Percentiles rank a stretch among this genome's conserved stretches.
Evolutionary conservation across 2,888 invertebrate genomes (phyloP).

Genomic region (Cryptus viduatorius): DNA sequence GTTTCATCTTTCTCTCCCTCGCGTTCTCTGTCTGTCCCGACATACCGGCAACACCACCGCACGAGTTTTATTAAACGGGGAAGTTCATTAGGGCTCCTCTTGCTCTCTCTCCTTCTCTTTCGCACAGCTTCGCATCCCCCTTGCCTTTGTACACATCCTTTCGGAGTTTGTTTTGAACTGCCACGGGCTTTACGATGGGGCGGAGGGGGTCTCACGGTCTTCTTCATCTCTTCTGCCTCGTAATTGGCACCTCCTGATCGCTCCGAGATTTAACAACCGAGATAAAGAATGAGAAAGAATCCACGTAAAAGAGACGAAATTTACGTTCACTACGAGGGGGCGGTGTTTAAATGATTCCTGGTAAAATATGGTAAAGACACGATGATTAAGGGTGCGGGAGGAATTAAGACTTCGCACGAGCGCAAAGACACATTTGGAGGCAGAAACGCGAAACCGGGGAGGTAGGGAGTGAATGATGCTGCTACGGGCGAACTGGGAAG

Average conservation of each 20-base stretch:
- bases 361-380: conserved; percentile 74
- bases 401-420: conserved; percentile 49
- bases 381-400: conserved; percentile 76
- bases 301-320: background rate
- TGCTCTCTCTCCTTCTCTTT: conserved; percentile 6
- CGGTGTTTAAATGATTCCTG: conserved; percentile 33
- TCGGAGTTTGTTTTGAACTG: conserved; percentile 78
- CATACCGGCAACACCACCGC: conserved; percentile 58
- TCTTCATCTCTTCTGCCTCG: conserved; percentile 49
- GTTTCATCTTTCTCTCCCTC: conserved; percentile 18
- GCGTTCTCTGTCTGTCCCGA: background rate
- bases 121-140: conserved; percentile 14
- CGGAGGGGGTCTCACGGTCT: conserved; percentile 42
- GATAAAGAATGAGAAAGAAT: conserved; percentile 17
- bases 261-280: conserved; percentile 39
- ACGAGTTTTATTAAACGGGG: conserved; percentile 81
- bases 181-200: conserved; percentile 66
- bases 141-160: conserved; percentile 71
- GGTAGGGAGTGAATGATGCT: conserved; percentile 30
- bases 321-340: background rate
- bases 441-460: background rate
- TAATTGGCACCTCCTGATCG: conserved; percentile 55
- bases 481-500: conserved; percentile 76
- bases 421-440: background rate
- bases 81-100: conserved; percentile 79